phyloP scores from a whole-genome alignment of 2,888 invertebrate genomes.

The Stenodera caucasica region DNA sequence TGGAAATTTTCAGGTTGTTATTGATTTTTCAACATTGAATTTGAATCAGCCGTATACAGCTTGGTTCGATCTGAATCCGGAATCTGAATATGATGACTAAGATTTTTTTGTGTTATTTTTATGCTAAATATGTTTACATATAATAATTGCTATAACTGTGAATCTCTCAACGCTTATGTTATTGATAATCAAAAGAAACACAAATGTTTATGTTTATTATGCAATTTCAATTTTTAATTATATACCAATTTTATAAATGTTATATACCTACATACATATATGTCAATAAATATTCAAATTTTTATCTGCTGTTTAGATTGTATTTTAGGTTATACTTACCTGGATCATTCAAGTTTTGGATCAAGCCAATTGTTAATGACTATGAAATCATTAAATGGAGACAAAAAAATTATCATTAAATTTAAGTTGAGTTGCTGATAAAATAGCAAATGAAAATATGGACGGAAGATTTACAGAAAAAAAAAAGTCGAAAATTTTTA shows the following conservation, averaged over 20 bases:
- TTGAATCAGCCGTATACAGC: slow-evolving; percentile 71
- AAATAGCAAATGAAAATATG: too few species aligned
- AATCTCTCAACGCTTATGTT: not conserved
- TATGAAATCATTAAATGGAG: too few species aligned
- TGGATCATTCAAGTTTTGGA: too few species aligned
- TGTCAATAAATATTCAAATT: too few species aligned
- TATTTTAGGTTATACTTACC: too few species aligned
- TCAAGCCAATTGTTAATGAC: too few species aligned
- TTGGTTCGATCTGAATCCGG: slow-evolving; percentile 68
- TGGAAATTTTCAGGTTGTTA: slow-evolving; percentile 60
- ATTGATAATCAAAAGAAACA: not conserved
- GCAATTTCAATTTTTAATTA: too few species aligned
- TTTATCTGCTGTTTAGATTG: too few species aligned
- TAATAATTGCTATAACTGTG: not conserved
- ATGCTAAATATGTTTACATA: not conserved
- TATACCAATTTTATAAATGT: slow-evolving; percentile 4
- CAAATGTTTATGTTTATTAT: not conserved
- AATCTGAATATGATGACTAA: slow-evolving; percentile 23
- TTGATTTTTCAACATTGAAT: slow-evolving; percentile 70
- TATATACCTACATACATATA: not conserved
- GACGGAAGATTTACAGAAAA: too few species aligned
- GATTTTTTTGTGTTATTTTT: slow-evolving; percentile 5
- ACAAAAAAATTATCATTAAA: too few species aligned
- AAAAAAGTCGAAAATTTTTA: too few species aligned
- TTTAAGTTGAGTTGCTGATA: too few species aligned